These are phyloP conservation scores for Pipa parva DNA, from an alignment of 2,113 vertebrate genomes.

Conservation along the genomic window DNA sequence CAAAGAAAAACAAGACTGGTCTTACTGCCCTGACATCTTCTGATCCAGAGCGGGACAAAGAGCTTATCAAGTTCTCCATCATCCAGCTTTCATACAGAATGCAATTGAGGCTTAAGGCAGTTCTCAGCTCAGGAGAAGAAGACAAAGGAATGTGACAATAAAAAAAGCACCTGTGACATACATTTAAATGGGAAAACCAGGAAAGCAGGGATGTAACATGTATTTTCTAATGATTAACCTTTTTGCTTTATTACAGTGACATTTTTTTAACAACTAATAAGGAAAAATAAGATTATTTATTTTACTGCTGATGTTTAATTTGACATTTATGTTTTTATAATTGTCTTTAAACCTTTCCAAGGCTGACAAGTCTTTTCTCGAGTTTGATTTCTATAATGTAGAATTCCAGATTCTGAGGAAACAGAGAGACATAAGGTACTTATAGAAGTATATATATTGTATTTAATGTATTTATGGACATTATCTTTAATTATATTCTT, in stretches of 20 bases:
- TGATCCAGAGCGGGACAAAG: conserved; percentile 58
- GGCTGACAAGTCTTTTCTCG: conserved; percentile 4
- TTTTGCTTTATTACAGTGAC: conserved; percentile 26
- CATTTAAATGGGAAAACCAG: conserved; percentile 20
- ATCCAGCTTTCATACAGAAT: conserved; percentile 4
- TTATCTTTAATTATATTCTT: conserved; percentile 29
- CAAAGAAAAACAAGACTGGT: conserved; percentile 90
- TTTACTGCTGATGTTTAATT: conserved; percentile 27
- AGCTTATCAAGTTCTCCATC: conserved; percentile 32
- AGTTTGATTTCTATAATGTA: conserved; percentile 11
- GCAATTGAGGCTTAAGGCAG: background rate
- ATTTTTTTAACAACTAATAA: conserved; percentile 34
- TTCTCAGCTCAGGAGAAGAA: conserved; percentile 11
- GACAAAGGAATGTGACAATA: conserved; percentile 12
- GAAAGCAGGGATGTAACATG: conserved; percentile 50
- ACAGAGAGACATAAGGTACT: conserved; percentile 25
- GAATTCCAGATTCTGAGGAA: conserved; percentile 21
- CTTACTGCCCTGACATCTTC: conserved; percentile 85
- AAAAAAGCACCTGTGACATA: conserved; percentile 29
- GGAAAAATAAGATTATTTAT: conserved; percentile 22
- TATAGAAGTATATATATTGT: conserved; percentile 23
- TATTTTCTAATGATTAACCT: conserved; percentile 56
- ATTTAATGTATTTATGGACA: conserved; percentile 36
- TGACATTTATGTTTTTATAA: conserved; percentile 21
- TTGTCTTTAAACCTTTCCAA: conserved; percentile 3